These are phyloP conservation scores for Hesperophylax magnus DNA, from an alignment of 1,140 invertebrate species.

Conservation along the genomic window DNA sequence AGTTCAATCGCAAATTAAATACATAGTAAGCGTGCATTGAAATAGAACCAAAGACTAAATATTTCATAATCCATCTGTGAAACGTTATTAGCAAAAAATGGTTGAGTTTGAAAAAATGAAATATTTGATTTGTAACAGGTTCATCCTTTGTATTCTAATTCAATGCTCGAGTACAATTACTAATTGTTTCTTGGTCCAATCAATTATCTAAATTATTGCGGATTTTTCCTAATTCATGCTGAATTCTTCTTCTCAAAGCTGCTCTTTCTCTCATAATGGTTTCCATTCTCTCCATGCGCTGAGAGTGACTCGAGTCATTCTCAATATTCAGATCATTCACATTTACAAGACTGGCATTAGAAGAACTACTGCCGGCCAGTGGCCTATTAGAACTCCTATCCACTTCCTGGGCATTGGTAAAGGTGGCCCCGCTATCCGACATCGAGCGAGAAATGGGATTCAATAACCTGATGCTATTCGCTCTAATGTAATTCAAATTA, in stretches of 20 bases:
- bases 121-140: no score
- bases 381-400: not conserved
- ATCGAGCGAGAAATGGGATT: conserved; percentile 42
- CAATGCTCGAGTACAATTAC: not conserved
- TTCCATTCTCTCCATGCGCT: conserved; percentile 16
- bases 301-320: not conserved
- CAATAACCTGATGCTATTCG: conserved; percentile 34
- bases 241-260: conserved; percentile 25
- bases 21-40: no score
- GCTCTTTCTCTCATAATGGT: conserved; percentile 27
- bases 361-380: not conserved
- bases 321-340: conserved; percentile 2
- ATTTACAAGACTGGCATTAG: not conserved
- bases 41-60: no score
- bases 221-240: conserved; percentile 15
- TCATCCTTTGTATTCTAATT: not conserved
- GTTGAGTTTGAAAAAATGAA: no score
- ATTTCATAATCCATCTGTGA: no score
- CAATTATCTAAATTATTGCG: conserved; percentile 19
- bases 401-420: not conserved
- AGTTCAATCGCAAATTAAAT: no score
- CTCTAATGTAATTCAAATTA: conserved; percentile 50
- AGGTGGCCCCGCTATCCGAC: not conserved
- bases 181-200: not conserved
- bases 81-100: no score